These are phyloP conservation scores for Brachionus sp. DNA, from an alignment of 1,140 invertebrate species.

Conservation along the genomic window DNA sequence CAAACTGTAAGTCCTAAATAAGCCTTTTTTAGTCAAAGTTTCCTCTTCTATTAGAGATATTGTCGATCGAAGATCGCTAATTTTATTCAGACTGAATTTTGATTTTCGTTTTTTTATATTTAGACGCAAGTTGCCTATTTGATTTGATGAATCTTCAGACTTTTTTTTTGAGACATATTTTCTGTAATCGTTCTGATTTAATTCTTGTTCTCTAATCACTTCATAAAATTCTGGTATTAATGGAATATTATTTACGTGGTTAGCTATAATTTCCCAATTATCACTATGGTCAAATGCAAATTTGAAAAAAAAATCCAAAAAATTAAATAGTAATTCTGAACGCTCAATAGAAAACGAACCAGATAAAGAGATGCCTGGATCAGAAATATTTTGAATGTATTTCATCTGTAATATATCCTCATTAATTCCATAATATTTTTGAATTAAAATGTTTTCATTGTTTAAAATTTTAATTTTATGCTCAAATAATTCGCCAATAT, in stretches of 20 bases:
- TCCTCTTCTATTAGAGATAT: not conserved
- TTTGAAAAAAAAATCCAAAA: conserved; percentile 40
- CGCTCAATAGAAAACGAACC: conserved; percentile 2
- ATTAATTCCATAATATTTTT: not conserved
- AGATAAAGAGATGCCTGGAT: not conserved
- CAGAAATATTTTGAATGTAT: not conserved
- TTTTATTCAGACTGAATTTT: not conserved
- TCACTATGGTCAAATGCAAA: conserved; percentile 11
- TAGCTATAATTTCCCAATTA: not conserved
- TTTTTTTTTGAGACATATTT: not conserved
- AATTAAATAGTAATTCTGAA: not conserved
- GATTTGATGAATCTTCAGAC: not conserved
- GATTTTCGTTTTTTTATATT: not conserved
- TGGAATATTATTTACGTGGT: not conserved
- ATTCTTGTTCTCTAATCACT: not conserved
- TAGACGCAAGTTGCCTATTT: not conserved
- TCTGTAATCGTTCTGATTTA: not conserved
- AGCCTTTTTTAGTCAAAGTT: not conserved
- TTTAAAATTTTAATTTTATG: not conserved
- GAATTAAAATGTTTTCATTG: not conserved
- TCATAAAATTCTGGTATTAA: conserved; percentile 19
- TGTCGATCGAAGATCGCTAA: not conserved
- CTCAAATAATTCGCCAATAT: not conserved
- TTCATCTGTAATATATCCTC: not conserved
- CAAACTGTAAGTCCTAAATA: not conserved